These are phyloP conservation scores for Norana najaformis DNA, from an alignment of 2,888 invertebrate species.

Conservation along the genomic window DNA sequence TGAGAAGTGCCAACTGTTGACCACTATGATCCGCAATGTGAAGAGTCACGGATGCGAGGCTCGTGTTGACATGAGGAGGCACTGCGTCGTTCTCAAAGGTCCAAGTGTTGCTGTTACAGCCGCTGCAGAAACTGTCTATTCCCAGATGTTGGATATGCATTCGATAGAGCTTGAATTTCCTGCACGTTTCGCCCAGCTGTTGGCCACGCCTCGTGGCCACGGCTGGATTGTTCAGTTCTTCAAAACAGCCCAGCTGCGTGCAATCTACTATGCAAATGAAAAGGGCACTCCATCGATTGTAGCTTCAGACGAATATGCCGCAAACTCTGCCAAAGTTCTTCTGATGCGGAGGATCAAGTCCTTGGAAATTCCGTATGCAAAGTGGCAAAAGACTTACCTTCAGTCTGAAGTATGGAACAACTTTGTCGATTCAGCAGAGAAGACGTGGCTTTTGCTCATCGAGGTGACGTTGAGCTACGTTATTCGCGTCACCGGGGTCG, in stretches of 20 bases:
- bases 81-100: not conserved
- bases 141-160: not conserved
- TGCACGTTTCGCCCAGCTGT: not conserved
- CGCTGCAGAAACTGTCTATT: not conserved
- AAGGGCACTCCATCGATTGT: not conserved
- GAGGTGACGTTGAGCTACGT: not conserved
- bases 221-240: not conserved
- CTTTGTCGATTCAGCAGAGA: not conserved
- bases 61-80: not conserved
- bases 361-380: not conserved
- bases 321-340: not conserved
- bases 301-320: not conserved
- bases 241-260: not conserved
- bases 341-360: not conserved
- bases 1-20: slow-evolving; percentile 15
- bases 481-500: not conserved
- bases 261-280: not conserved
- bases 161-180: not conserved
- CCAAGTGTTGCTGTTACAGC: not conserved
- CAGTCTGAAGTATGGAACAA: not conserved
- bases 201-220: not conserved
- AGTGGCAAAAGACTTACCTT: slow-evolving; percentile 5
- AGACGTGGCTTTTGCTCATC: not conserved
- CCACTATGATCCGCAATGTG: not conserved
- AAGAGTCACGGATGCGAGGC: not conserved